Evolutionary conservation across 2,797 vertebrate species (phyloP).

Genomic region (Garrulus glandarius): DNA sequence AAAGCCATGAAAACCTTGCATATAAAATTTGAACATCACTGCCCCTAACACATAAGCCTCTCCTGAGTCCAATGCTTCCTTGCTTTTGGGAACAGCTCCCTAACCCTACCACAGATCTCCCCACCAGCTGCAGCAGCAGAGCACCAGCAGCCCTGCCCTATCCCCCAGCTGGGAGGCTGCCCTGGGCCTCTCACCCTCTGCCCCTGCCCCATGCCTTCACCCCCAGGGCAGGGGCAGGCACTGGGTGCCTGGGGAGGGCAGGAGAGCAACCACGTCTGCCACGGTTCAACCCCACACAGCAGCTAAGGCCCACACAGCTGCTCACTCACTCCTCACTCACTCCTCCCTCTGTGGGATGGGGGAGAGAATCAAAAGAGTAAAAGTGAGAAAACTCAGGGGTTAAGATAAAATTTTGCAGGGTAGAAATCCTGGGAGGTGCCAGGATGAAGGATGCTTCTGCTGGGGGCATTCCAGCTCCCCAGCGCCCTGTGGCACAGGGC

Average conservation of each 20-base stretch:
- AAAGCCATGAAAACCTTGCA: background rate
- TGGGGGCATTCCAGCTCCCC: accelerated
- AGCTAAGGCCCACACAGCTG: background rate
- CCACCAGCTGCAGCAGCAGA: background rate
- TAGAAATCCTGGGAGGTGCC: background rate
- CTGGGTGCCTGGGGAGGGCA: background rate
- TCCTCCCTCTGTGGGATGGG: accelerated
- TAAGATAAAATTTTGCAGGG: background rate
- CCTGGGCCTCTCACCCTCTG: background rate
- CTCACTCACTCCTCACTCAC: background rate
- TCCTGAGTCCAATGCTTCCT: background rate
- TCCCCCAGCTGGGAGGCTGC: background rate
- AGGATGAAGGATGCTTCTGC: background rate
- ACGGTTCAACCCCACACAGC: no score
- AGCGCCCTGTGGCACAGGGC: background rate
- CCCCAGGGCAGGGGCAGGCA: background rate
- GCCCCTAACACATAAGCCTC: background rate
- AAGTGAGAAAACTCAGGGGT: background rate
- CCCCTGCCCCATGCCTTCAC: background rate
- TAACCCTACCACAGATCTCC: background rate
- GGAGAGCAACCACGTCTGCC: accelerated
- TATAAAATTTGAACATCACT: background rate
- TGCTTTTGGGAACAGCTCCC: accelerated
- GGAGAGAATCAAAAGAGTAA: background rate
- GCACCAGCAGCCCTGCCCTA: background rate